These are phyloP conservation scores for Phalera bucephala DNA, from an alignment of 2,888 invertebrate genomes.

Conservation along the genomic window DNA sequence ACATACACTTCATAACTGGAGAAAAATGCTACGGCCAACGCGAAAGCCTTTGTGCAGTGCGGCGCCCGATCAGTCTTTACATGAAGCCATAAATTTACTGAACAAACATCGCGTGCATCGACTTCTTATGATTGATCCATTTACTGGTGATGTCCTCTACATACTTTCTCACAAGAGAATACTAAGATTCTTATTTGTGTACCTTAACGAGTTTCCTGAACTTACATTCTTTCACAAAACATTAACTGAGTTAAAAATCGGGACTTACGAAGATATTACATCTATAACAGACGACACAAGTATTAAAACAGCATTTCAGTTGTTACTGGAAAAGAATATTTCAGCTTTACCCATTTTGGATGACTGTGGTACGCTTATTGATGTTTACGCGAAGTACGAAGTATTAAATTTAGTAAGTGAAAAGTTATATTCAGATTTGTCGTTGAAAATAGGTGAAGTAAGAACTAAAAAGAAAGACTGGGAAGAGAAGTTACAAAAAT, in stretches of 20 bases:
- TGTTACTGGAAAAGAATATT: constrained; percentile 71
- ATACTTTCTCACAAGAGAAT: constrained; percentile 77
- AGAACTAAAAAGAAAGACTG: constrained; percentile 94
- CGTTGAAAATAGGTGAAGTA: constrained; percentile 92
- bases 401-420: constrained; percentile 92
- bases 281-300: constrained; percentile 67
- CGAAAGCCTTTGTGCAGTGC: constrained; percentile 68
- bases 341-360: constrained; percentile 75
- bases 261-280: constrained; percentile 69
- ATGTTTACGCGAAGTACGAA: constrained; percentile 79
- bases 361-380: constrained; percentile 64
- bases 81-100: constrained; percentile 74
- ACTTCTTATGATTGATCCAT: constrained; percentile 68
- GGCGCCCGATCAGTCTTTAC: constrained; percentile 71
- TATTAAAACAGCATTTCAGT: constrained; percentile 71
- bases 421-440: constrained; percentile 95
- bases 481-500: constrained; percentile 96
- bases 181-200: constrained; percentile 73
- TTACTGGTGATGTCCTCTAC: constrained; percentile 70
- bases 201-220: constrained; percentile 77
- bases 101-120: constrained; percentile 73
- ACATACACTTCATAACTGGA: constrained; percentile 74
- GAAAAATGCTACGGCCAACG: constrained; percentile 65
- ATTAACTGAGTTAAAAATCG: constrained; percentile 70
- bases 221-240: constrained; percentile 75